These are phyloP conservation scores for Melanchra persicariae DNA, from an alignment of 2,888 invertebrate genomes.

Conservation along the genomic window DNA sequence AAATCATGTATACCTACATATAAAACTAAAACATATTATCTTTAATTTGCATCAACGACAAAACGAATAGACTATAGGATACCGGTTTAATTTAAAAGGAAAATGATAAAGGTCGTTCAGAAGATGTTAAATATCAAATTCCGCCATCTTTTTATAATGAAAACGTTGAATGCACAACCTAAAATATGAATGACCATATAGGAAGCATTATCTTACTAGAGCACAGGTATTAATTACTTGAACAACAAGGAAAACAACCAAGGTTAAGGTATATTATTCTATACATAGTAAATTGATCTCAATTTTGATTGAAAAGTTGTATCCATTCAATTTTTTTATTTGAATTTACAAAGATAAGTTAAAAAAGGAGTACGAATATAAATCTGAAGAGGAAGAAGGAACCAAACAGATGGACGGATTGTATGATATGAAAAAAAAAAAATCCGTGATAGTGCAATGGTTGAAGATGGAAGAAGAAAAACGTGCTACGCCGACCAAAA, in stretches of 20 bases:
- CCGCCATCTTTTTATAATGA: slow-evolving; percentile 5
- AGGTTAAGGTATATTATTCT: background rate
- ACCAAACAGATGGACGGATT: background rate
- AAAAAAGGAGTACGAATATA: background rate
- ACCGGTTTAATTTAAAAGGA: slow-evolving; percentile 39
- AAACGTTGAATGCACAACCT: background rate
- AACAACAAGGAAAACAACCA: slow-evolving; percentile 28
- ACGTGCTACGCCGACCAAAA: background rate
- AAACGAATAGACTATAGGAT: background rate
- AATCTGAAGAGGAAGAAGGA: background rate
- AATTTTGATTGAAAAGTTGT: slow-evolving; percentile 4
- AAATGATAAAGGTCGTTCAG: slow-evolving; percentile 16
- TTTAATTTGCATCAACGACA: background rate
- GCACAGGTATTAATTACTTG: background rate
- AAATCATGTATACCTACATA: background rate
- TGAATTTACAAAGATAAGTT: too few species aligned
- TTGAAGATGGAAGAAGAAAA: background rate
- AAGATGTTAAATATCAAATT: slow-evolving; percentile 30
- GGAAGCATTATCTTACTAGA: background rate
- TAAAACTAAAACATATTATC: background rate
- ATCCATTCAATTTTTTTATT: background rate
- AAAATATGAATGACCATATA: background rate
- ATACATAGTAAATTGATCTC: background rate
- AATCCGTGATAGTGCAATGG: background rate
- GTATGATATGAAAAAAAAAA: background rate